These are phyloP conservation scores for Calvadosia cruxmelitensis DNA, from an alignment of 30 jellyfish, hydroid and myxozoan species.

Conservation along the genomic window DNA sequence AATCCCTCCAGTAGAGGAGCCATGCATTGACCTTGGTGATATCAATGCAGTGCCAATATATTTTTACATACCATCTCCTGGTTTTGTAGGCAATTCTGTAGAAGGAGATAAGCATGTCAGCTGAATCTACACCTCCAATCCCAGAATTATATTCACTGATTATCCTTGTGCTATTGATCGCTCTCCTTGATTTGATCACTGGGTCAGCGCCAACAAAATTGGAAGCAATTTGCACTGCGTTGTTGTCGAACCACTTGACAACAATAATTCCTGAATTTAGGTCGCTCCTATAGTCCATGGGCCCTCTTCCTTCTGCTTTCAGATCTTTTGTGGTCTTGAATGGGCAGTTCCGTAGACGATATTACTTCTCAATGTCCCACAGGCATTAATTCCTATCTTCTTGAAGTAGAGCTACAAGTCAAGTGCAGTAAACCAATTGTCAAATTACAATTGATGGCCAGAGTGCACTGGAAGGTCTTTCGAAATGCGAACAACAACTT, in stretches of 20 bases:
- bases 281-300: conserved; percentile 30
- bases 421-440: conserved; percentile 49
- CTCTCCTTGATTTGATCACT: conserved; percentile 5
- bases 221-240: conserved; percentile 34
- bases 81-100: conserved; percentile 43
- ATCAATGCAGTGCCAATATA: conserved; percentile 48
- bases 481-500: conserved; percentile 48
- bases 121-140: conserved; percentile 51
- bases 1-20: no score
- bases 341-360: conserved; percentile 65
- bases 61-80: conserved; percentile 37
- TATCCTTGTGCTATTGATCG: conserved; percentile 15
- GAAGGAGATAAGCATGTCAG: conserved; percentile 40
- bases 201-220: conserved; percentile 36
- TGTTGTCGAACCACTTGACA: conserved; percentile 48
- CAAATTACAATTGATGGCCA: conserved; percentile 38
- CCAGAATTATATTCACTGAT: conserved; percentile 33
- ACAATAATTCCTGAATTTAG: conserved; percentile 34
- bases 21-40: conserved; percentile 41
- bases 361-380: conserved; percentile 52
- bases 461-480: conserved; percentile 21
- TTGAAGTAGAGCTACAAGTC: conserved; percentile 36
- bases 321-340: conserved; percentile 27
- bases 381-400: conserved; percentile 26
- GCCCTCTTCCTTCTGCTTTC: conserved; percentile 27